Base-by-base conservation (phyloP, 1,140 invertebrate species). In the Pseudomyrmex pallidus region DNA sequence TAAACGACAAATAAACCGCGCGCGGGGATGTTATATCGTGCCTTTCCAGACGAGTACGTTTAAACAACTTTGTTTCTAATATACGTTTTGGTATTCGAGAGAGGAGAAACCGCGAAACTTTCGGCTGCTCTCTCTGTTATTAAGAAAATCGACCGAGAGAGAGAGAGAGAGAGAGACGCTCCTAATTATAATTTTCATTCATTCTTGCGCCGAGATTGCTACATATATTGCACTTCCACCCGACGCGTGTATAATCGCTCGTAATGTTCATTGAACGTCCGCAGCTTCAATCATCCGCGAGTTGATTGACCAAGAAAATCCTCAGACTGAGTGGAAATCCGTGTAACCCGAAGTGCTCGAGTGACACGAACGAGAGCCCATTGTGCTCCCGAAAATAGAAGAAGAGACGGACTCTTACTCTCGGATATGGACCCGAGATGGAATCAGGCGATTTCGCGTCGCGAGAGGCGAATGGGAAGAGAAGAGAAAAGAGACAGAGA, bases 341-440 rank as follows among this genome's bases (percentile, higher is more conserved):
- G 10, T 66, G 22, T 44, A 35, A 12, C 54, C 13, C 10, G 20
- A 13, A 63, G 20, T 44, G 59, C 20, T 8, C 57, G 13, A 63
- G 56, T 25, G 63, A 68, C 56, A 56, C 12, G 9, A 44, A 12
- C 54, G 66, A 70, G 66, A 70, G 20, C 15, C 54, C 48, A 76
- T 66, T 76, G 63, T 54, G 62, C 13, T 50, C 7, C 35, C 20
- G 63, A 44, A 80, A 80, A 80, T 61, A 72, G 2, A 25, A 80
- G 56, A 82, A 35, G 35, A 35, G 5, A 52, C 59, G 50, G n/a
- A 35, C 17, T 7, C 59, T 35, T 35, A 10, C 61, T 74, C 44
- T 59, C 68, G 48, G 78, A 46, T 46, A 82, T n/a, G 48, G 56
- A 62, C 13, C 46, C 57, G 78, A 54, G 78, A 82, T 82, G 22